Conservation (phyloP, 2,888 invertebrate species). For the Pseudoips prasinana region DNA sequence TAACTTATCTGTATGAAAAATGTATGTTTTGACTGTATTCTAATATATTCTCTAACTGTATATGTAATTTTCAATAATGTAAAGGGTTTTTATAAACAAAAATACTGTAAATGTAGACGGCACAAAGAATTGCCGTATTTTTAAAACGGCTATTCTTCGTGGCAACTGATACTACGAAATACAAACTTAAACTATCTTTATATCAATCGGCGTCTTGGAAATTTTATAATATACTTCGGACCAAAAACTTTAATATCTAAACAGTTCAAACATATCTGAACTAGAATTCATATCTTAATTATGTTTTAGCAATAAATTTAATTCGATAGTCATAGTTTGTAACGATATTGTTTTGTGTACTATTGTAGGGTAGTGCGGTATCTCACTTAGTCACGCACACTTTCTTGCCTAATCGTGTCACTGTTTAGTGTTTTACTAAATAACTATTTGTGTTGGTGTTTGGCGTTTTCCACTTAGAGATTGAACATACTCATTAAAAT, state of each 20-base stretch:
- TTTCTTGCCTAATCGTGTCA: constrained; percentile 53
- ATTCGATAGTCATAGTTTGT: constrained; percentile 42
- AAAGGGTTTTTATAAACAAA: background rate
- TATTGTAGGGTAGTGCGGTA: constrained; percentile 31
- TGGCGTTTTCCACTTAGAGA: constrained; percentile 39
- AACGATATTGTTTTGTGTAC: constrained; percentile 36
- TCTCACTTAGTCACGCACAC: constrained; percentile 40
- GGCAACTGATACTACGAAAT: no score
- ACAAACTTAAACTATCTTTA: no score
- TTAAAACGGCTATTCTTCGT: no score
- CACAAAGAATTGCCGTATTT: no score
- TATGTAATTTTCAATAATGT: constrained; percentile 4
- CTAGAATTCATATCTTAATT: constrained; percentile 64
- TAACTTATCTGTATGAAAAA: constrained; percentile 15
- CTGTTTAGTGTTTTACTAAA: constrained; percentile 35
- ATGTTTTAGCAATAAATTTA: constrained; percentile 63
- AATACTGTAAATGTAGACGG: no score
- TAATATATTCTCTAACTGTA: constrained; percentile 5
- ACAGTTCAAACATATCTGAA: constrained; percentile 71
- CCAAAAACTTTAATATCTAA: constrained; percentile 61
- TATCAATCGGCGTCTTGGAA: no score
- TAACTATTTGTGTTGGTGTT: constrained; percentile 35
- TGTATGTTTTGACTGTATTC: constrained; percentile 1
- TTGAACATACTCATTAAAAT: background rate
- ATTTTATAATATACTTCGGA: constrained; percentile 50